These are phyloP conservation scores for Oryzias dopingdopingensis DNA, from an alignment of 2,797 vertebrate species.

Conservation along the genomic window DNA sequence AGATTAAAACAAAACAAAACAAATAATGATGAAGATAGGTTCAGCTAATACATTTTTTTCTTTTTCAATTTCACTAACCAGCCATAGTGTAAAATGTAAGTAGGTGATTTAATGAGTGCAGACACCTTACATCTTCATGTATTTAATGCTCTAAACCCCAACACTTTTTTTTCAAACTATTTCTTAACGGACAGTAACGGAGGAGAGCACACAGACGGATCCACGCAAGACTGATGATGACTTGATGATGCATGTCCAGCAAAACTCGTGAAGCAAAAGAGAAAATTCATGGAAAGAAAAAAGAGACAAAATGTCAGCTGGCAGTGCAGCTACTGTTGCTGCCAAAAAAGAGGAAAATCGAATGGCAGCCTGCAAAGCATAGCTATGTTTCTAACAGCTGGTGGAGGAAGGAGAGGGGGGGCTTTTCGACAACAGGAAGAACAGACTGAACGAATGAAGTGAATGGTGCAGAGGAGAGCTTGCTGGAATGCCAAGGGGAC, in stretches of 20 bases:
- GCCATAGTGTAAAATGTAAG: too few relatives aligned
- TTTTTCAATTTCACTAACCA: too few relatives aligned
- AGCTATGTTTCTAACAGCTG: slow-evolving; percentile 61
- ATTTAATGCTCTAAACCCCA: too few relatives aligned
- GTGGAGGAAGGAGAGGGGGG: slow-evolving; percentile 59
- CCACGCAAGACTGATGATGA: slow-evolving; percentile 6
- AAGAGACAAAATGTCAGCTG: slow-evolving; percentile 51
- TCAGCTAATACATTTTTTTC: too few relatives aligned
- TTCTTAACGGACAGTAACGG: neutral
- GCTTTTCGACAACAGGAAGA: slow-evolving; percentile 54
- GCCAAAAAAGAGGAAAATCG: slow-evolving; percentile 66
- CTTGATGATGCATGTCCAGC: slow-evolving; percentile 34
- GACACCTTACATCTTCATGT: too few relatives aligned
- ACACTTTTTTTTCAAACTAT: too few relatives aligned
- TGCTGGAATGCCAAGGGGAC: slow-evolving; percentile 22
- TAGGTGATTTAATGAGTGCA: too few relatives aligned
- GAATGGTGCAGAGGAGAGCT: slow-evolving; percentile 29
- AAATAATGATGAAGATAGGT: too few relatives aligned
- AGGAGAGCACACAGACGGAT: slow-evolving; percentile 11
- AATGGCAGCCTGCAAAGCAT: slow-evolving; percentile 70
- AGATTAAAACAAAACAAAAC: too few relatives aligned
- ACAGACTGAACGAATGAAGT: slow-evolving; percentile 33
- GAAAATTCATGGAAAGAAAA: slow-evolving; percentile 21
- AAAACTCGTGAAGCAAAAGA: slow-evolving; percentile 35
- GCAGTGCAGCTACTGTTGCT: slow-evolving; percentile 62